Evolutionary conservation across 2,113 vertebrate species (phyloP), one percentile per base, ranked within the genome.

Genomic region (Cheilinus undulatus): DNA sequence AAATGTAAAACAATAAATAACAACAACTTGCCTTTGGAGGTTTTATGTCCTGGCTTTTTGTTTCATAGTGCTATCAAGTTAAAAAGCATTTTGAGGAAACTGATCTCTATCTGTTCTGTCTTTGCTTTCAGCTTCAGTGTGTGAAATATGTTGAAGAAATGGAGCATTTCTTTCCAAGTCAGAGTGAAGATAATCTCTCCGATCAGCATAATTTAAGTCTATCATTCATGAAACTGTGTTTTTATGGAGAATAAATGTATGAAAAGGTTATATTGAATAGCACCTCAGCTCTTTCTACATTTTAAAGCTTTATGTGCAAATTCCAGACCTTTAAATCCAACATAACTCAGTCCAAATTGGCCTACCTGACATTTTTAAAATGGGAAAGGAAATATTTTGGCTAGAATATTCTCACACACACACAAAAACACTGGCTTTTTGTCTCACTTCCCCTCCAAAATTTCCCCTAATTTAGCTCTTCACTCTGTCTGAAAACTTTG

Each of bases 281-380:
- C 64, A 46, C 53, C 26, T 19, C 27, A 62, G 56, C 59, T 48
- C 34, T 22, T 22, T 52, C 7, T 60, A 67, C 68, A 72, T 88
- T 88, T 86, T 79, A 69, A 61, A 76, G 71, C 78, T 81, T 86
- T 66, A 83, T 88, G 86, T 78, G 73, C 70, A 80, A 69, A 85
- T 83, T 72, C 53, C 32, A 73, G 42, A 83, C 75, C 82, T 65
- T 26, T 84, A 86, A 57, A 74, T 56, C 73, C 86, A 88, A 82
- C 90, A 84, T 92, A 88, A 94, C 82, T 93, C 91, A 74, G 58
- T 78, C 80, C 83, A 86, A 92, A 92, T 91, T 89, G 92, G 92
- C 89, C 88, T 87, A 87, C 64, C 85, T 86, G 86, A 68, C 85
- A 78, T 84, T 72, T 92, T 85, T 63, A 80, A 86, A 90, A 63